These are phyloP conservation scores for Palloptera scutellata DNA, from an alignment of 2,888 invertebrate genomes.

Conservation along the genomic window DNA sequence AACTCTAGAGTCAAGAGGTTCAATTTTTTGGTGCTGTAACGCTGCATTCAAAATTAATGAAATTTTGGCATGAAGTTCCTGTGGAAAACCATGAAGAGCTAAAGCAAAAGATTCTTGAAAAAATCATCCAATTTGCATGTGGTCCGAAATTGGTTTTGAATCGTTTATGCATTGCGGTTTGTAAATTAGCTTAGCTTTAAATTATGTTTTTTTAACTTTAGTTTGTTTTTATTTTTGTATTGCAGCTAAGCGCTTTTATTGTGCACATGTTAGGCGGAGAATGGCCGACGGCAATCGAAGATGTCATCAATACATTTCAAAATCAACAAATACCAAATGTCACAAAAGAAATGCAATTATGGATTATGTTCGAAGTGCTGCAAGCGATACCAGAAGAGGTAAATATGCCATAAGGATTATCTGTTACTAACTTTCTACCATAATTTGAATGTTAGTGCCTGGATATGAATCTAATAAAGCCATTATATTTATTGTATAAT, in stretches of 20 bases:
- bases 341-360: slow-evolving; percentile 69
- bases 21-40: slow-evolving; percentile 95
- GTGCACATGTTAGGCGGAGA: slow-evolving; percentile 70
- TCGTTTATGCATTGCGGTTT: slow-evolving; percentile 85
- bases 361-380: slow-evolving; percentile 82
- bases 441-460: slow-evolving; percentile 1
- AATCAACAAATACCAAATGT: slow-evolving; percentile 69
- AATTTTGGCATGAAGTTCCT: slow-evolving; percentile 88
- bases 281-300: slow-evolving; percentile 75
- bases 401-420: not conserved
- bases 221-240: slow-evolving; percentile 33
- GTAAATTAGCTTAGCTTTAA: slow-evolving; percentile 26
- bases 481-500: not conserved
- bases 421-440: not conserved
- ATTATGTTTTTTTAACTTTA: not conserved
- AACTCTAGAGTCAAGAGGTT: slow-evolving; percentile 80
- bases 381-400: slow-evolving; percentile 91
- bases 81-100: slow-evolving; percentile 79
- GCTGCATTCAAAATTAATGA: slow-evolving; percentile 85
- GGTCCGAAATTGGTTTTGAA: slow-evolving; percentile 88
- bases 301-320: slow-evolving; percentile 74
- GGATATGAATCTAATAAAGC: not conserved
- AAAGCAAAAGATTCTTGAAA: slow-evolving; percentile 79
- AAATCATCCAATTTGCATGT: slow-evolving; percentile 77
- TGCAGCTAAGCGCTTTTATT: slow-evolving; percentile 84